phyloP scores from a whole-genome alignment of 2,113 vertebrate genomes.

The Scomber colias region DNA sequence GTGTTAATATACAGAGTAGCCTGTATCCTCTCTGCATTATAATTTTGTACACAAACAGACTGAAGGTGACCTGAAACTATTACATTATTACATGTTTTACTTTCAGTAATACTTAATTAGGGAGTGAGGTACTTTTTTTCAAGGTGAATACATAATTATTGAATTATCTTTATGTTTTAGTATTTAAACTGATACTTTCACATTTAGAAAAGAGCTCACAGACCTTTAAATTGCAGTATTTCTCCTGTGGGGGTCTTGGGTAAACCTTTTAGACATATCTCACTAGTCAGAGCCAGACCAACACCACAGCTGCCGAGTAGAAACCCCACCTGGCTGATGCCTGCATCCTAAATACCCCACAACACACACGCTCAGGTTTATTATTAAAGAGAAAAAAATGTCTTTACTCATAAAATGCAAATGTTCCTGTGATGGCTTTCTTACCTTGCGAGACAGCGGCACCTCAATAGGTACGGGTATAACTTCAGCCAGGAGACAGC shows the following conservation, averaged over 20 bases:
- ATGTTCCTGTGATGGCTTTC: not conserved
- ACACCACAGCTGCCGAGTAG: conserved; percentile 96
- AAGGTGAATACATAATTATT: not conserved
- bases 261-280: conserved; percentile 96
- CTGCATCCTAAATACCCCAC: conserved; percentile 88
- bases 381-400: not conserved
- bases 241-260: conserved; percentile 98
- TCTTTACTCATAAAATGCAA: not conserved
- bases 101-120: not conserved
- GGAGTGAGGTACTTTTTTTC: not conserved
- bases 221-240: conserved; percentile 98
- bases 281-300: conserved; percentile 95
- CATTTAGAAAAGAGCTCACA: conserved; percentile 35
- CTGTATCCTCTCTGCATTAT: not conserved
- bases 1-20: not conserved
- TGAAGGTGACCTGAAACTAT: conserved; percentile 4
- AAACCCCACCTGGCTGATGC: conserved; percentile 97
- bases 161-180: not conserved
- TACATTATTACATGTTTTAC: not conserved
- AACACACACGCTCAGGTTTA: conserved; percentile 7
- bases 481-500: conserved; percentile 97
- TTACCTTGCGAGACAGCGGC: conserved; percentile 97
- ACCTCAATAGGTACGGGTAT: conserved; percentile 99
- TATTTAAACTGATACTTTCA: not conserved
- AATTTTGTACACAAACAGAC: not conserved